These are phyloP conservation scores for Rhingia rostrata DNA, from an alignment of 2,888 invertebrate genomes.

Conservation along the genomic window DNA sequence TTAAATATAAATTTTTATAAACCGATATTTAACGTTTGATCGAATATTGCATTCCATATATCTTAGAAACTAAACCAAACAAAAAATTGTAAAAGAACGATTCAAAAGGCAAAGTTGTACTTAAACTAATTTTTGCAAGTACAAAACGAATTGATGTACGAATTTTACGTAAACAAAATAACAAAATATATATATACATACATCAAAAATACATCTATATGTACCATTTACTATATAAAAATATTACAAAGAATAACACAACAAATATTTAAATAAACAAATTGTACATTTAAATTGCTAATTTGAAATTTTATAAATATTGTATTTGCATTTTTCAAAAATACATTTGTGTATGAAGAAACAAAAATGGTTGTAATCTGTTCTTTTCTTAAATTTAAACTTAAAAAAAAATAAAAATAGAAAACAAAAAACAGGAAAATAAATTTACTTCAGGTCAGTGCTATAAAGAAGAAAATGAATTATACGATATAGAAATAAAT, in stretches of 20 bases:
- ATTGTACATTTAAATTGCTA: conserved; percentile 3
- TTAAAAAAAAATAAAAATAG: conserved; percentile 4
- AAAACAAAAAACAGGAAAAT: neutral
- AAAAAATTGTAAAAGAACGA: conserved; percentile 8
- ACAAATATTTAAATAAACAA: too few relatives aligned
- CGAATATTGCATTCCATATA: conserved; percentile 12
- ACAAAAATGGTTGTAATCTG: conserved; percentile 46
- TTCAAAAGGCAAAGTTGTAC: conserved; percentile 44
- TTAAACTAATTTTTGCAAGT: conserved; percentile 33
- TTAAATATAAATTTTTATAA: neutral
- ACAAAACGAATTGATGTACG: conserved; percentile 75
- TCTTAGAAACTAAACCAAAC: neutral
- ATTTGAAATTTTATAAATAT: conserved; percentile 9
- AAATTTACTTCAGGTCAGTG: conserved; percentile 13
- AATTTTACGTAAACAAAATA: conserved; percentile 62
- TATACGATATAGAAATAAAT: conserved; percentile 8
- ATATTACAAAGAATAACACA: neutral
- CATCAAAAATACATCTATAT: conserved; percentile 18
- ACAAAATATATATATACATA: conserved; percentile 38
- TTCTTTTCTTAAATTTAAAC: conserved; percentile 9
- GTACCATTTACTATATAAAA: conserved; percentile 10
- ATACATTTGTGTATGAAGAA: conserved; percentile 38
- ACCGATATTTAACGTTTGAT: conserved; percentile 13
- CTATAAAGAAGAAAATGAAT: conserved; percentile 19
- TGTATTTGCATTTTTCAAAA: conserved; percentile 24